Conservation (phyloP, 2,113 vertebrate genomes). For the Arenaria interpres region DNA sequence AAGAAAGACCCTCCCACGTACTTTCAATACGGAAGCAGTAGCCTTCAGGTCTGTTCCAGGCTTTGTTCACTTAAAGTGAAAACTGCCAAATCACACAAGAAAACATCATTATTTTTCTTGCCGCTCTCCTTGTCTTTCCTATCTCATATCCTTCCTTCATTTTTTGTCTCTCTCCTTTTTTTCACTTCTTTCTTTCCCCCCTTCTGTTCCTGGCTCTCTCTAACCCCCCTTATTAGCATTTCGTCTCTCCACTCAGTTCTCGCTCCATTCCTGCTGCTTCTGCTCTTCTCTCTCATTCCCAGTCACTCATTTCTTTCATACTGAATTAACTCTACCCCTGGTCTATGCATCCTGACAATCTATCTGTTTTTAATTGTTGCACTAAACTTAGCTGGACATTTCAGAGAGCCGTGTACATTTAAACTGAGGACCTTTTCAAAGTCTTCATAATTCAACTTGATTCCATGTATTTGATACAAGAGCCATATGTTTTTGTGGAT, state of each 20-base stretch:
- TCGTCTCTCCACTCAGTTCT: background rate
- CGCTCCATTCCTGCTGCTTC: background rate
- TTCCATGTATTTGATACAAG: constrained; percentile 26
- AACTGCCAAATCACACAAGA: background rate
- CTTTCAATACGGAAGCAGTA: background rate
- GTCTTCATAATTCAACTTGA: constrained; percentile 64
- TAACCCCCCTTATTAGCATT: background rate
- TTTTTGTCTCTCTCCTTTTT: background rate
- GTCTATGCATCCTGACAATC: constrained; percentile 48
- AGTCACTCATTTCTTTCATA: constrained; percentile 51
- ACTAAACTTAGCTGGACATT: constrained; percentile 45
- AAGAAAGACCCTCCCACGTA: background rate
- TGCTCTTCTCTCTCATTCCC: background rate
- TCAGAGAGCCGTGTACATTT: constrained; percentile 36
- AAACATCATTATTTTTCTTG: background rate
- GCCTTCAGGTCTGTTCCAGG: background rate
- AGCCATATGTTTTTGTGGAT: constrained; percentile 43
- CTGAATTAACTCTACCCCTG: constrained; percentile 16
- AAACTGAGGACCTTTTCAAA: constrained; percentile 54
- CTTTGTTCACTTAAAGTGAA: background rate
- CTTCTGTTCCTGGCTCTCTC: background rate
- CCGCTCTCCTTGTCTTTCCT: background rate
- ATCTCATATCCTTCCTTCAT: background rate
- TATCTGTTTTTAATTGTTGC: constrained; percentile 62
- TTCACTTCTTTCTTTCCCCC: background rate